Base-by-base conservation (phyloP, 2,888 invertebrate species). In the Microplitis manilae region DNA sequence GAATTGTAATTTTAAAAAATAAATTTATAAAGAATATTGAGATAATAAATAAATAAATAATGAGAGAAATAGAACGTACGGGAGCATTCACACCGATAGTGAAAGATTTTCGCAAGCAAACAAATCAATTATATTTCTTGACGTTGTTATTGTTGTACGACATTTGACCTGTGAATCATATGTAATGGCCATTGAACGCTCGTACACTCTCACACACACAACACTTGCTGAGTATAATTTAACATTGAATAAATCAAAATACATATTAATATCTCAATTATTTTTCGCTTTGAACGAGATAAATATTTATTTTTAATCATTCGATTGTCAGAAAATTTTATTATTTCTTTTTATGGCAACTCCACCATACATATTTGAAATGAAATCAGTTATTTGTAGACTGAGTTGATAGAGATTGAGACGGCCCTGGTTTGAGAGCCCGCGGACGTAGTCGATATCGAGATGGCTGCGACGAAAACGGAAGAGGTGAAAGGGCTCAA, bases 71-170 rank as follows among this genome's bases (percentile, higher is more conserved):
- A 68, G 39, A 39, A 61, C 38, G 40, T 30, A 61, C 65, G 20
- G 30, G 69, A 76, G 76, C 73, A 73, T 77, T 72, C 75, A 79
- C 77, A 81, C 79, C 73, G 79, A 80, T 80, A 70, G 77, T 73
- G 71, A 75, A 81, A 80, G 81, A 84, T 85, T 85, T 86, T 85
- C 79, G 81, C 83, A 80, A 84, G 83, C 84, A 84, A 85, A 85
- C 85, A 84, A 85, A 86, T 85, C 85, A 85, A 85, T 86, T 83
- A 83, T 85, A 50, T 50, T 50, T 81, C 79, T 79, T 78, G 82
- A 81, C 75, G 79, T 77, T 77, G 62, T 30, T 76, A 79, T 77
- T 77, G 62, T 30, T 76, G 76, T 78, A 77, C 78, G 81, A 79
- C 79, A 79, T 79, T 80, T 82, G 82, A 82, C 82, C 81, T 79